Evolutionary conservation across 2,797 vertebrate species (phyloP), one percentile per base, ranked within the genome.

Genomic region (Borostomias antarcticus): DNA sequence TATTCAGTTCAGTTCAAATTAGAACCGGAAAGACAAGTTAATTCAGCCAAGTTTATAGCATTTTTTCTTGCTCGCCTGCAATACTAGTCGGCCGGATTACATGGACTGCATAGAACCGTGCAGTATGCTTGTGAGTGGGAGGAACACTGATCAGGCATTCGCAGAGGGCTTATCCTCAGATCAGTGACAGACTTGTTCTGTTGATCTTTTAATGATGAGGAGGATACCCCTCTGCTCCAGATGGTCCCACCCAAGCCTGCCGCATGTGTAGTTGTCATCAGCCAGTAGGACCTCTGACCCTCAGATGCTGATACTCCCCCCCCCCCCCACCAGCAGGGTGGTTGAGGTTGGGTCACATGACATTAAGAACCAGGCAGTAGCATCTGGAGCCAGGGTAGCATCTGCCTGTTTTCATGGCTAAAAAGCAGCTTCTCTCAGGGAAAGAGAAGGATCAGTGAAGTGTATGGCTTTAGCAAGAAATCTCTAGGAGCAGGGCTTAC

Each of bases 141-240:
- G 64, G 67, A 74, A 25, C 53, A 70, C 80, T 47, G 69, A 77
- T 83, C 70, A 68, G 83, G 64, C 70, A 62, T 85, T 83, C 79
- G 71, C 80, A 69, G 76, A 26, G 75, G 43, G 81, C 78, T 89
- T 82, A 85, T 86, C 67, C 1, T 29, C 70, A 66, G 81, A 82
- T 84, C 61, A 53, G 68, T 77, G 69, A 68, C 69, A 50, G 74
- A 66, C 72, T 62, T 61, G 63, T 62, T 73, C 64, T 69, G 73
- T 80, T 86, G 85, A 85, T 84, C 82, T 83, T 71, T 81, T 81
- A 85, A 87, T 88, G 86, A 85, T 77, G 74, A 80, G 32, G 64
- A 64, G 72, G 76, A 80, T 82, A 77, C 79, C 79, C 61, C 48
- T 66, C 64, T 69, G 70, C 68, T 81, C 86, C 88, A 90, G 86